Percentiles rank a stretch among this genome's conserved stretches.
Evolutionary conservation across 2,797 vertebrate species (phyloP).

Genomic region (Cottoperca gobio): DNA sequence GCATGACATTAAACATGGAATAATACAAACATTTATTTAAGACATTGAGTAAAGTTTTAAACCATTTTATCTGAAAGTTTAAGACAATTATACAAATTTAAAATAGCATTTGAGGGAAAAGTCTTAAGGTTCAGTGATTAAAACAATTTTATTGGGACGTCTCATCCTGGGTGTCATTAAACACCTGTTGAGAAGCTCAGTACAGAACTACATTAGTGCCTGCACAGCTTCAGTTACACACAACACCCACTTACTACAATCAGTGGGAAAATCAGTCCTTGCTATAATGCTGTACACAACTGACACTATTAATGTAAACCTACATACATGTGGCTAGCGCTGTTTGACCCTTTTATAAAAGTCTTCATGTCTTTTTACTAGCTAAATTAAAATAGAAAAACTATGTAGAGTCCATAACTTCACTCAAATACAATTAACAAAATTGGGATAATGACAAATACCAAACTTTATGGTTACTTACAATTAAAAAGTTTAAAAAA

Average conservation of each 20-base stretch:
- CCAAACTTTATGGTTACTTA: background rate
- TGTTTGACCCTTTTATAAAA: slow-evolving; percentile 1
- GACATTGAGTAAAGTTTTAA: background rate
- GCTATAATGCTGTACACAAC: slow-evolving; percentile 6
- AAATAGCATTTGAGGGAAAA: slow-evolving; percentile 24
- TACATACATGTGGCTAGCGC: slow-evolving; percentile 9
- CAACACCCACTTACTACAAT: slow-evolving; percentile 12
- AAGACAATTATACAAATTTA: slow-evolving; percentile 34
- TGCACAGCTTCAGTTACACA: slow-evolving; percentile 25
- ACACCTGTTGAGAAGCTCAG: slow-evolving; percentile 52
- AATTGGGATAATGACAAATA: background rate
- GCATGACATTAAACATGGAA: background rate
- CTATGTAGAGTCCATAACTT: background rate
- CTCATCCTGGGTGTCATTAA: slow-evolving; percentile 6
- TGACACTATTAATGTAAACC: slow-evolving; percentile 37
- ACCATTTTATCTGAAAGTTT: slow-evolving; percentile 14
- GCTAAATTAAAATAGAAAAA: background rate
- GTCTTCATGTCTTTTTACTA: background rate
- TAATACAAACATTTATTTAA: slow-evolving; percentile 43
- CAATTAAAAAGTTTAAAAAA: background rate
- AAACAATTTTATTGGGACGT: slow-evolving; percentile 3
- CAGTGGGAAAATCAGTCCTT: slow-evolving; percentile 7
- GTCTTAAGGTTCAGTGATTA: slow-evolving; percentile 26
- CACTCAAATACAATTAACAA: background rate
- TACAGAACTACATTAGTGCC: slow-evolving; percentile 39